Evolutionary conservation across 53 echinoderm and acorn worm species (phyloP).

Genomic region (Stichopus horrens): DNA sequence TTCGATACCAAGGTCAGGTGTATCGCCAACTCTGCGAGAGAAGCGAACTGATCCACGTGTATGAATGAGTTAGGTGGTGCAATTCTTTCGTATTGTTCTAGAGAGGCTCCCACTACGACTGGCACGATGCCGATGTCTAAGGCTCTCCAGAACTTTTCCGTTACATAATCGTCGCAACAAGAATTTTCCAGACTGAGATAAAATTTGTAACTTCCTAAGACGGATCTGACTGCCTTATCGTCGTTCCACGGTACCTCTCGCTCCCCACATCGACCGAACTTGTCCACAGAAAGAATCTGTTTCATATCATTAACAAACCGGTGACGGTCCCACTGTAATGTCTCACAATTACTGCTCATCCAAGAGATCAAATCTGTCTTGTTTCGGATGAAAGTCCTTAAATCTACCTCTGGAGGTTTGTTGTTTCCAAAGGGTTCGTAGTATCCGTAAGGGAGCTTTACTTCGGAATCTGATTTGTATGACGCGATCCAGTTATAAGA

Average conservation of each 20-base stretch:
- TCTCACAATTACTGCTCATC: constrained; percentile 31
- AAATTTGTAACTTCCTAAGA: constrained; percentile 21
- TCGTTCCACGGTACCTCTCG: constrained; percentile 28
- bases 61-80: constrained; percentile 36
- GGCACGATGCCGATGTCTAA: constrained; percentile 23
- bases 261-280: constrained; percentile 27
- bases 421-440: constrained; percentile 1
- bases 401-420: constrained; percentile 17
- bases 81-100: constrained; percentile 1
- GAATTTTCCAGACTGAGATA: constrained; percentile 40
- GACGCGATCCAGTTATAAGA: constrained; percentile 34
- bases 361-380: constrained; percentile 12
- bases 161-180: constrained; percentile 37
- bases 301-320: constrained; percentile 10
- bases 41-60: constrained; percentile 26
- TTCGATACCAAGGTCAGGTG: neutral
- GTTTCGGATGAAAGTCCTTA: neutral
- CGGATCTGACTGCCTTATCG: neutral
- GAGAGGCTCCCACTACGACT: constrained; percentile 25
- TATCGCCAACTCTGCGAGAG: constrained; percentile 7
- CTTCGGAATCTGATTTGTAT: constrained; percentile 16
- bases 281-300: neutral
- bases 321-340: constrained; percentile 24
- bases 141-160: constrained; percentile 34
- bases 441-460: constrained; percentile 11